Evolutionary conservation across 2,888 invertebrate genomes (phyloP).

Genomic region (Nomada ferruginata): DNA sequence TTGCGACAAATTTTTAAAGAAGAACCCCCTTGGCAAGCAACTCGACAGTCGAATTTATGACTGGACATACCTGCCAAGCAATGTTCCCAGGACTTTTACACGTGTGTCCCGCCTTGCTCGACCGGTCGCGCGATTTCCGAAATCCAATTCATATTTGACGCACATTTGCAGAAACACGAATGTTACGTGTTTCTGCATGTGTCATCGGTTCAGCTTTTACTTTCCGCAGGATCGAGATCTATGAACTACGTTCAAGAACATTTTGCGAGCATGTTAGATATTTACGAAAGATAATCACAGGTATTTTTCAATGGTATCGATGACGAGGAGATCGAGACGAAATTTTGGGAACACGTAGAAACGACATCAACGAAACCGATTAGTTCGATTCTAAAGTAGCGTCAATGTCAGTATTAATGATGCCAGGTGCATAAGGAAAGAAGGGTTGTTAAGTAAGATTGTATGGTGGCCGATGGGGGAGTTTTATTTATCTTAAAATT

Average conservation of each 20-base stretch:
- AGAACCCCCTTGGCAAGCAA: slow-evolving; percentile 39
- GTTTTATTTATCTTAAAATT: background rate
- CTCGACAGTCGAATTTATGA: slow-evolving; percentile 43
- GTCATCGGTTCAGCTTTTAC: background rate
- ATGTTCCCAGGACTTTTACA: background rate
- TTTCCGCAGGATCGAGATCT: background rate
- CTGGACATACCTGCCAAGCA: slow-evolving; percentile 29
- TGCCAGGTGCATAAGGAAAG: background rate
- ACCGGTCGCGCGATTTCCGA: background rate
- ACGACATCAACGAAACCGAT: slow-evolving; percentile 18
- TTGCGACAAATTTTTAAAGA: slow-evolving; percentile 42
- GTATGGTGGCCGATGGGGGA: too few species aligned
- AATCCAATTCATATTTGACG: background rate
- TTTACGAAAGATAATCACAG: background rate
- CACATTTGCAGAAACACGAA: slow-evolving; percentile 5
- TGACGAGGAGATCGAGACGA: background rate
- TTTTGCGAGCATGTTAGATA: too few species aligned
- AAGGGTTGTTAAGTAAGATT: background rate
- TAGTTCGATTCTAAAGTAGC: slow-evolving; percentile 24
- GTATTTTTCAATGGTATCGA: background rate
- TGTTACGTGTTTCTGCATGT: too few species aligned
- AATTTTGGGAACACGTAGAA: slow-evolving; percentile 32
- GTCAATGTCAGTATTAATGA: background rate
- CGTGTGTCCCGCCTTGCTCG: background rate
- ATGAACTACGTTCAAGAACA: background rate